Base-by-base conservation (phyloP, 2,113 vertebrate species). In the Clarias gariepinus region DNA sequence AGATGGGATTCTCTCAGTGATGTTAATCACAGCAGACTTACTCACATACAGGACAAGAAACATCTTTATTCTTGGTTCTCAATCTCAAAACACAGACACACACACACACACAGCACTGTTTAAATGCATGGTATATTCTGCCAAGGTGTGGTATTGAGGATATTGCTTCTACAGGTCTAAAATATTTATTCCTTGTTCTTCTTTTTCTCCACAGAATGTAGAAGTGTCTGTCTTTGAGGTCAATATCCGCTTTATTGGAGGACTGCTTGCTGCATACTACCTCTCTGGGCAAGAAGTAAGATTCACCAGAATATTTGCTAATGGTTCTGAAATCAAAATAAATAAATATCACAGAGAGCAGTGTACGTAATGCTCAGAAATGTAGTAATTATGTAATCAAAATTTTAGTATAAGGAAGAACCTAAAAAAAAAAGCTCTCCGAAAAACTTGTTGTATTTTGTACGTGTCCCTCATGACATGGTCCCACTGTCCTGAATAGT, bases 221-320 rank as follows among this genome's bases (percentile, higher is more conserved):
- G 98, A 99, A 91, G 98, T 99, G 6, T 99, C 98, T 12, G 98
- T 99, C 90, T 99, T 99, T 94, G 98, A 99, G 92, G 98, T 99
- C 91, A 99, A 99, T 91, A 99, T 99, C 87, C 96, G 98, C 21
- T 99, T 99, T 93, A 98, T 99, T 33, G 98, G 98, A 1, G 98
- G 98, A 81, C 94, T 99, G 19, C 94, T 99, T 89, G 96, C 98
- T 52, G 97, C 98, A 0, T 98, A 97, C 90, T 99, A 99, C 91
- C 96, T 99, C 87, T 99, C 98, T 55, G 98, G 97, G 93, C 97
- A 98, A 90, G 97, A 98, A 96, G 98, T 98, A 92, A 96, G 95
- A 74, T 13, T 64, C 4, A 64, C 63, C n/a, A 55, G 25, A 11
- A 47, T 85, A 52, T 53, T n/a, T 63, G 10, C 13, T 41, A 23